phyloP scores from a whole-genome alignment of 2,797 vertebrate genomes.

The Onychomys torridus region DNA sequence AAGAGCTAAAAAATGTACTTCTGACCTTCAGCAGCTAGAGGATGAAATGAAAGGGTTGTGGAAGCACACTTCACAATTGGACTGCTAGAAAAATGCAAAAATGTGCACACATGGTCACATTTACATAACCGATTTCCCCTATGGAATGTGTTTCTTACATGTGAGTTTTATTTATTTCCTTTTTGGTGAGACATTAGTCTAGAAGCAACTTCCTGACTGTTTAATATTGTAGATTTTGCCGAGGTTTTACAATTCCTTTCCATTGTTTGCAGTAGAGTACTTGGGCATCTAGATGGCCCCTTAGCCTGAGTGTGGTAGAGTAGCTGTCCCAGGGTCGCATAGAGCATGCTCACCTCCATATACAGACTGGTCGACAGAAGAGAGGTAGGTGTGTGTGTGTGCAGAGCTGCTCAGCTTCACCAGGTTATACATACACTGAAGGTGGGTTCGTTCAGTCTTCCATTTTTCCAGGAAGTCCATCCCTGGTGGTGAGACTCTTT shows the following conservation, averaged over 20 bases:
- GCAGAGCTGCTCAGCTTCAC: not conserved
- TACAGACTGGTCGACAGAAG: not conserved
- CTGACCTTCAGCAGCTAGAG: conserved; percentile 63
- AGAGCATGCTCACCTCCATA: not conserved
- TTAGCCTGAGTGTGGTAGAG: not conserved
- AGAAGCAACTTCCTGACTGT: not conserved
- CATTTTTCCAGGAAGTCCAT: not conserved
- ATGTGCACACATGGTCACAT: not conserved
- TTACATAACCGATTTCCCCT: not conserved
- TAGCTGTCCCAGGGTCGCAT: not conserved
- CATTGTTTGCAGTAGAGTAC: not conserved
- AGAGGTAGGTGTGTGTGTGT: not conserved
- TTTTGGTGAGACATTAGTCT: not conserved
- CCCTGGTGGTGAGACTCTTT: not conserved
- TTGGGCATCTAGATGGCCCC: not conserved
- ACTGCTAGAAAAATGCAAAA: conserved; percentile 29
- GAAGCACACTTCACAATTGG: conserved; percentile 40
- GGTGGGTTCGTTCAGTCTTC: not conserved
- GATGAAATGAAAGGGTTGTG: conserved; percentile 66
- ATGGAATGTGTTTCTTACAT: conserved; percentile 32
- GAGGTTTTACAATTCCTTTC: conserved; percentile 13
- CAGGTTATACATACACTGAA: not conserved
- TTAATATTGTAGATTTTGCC: not conserved
- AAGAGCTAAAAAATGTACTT: conserved; percentile 60
- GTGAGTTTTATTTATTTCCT: not conserved